phyloP scores from a whole-genome alignment of 2,113 vertebrate genomes.

The Scolopax mira region DNA sequence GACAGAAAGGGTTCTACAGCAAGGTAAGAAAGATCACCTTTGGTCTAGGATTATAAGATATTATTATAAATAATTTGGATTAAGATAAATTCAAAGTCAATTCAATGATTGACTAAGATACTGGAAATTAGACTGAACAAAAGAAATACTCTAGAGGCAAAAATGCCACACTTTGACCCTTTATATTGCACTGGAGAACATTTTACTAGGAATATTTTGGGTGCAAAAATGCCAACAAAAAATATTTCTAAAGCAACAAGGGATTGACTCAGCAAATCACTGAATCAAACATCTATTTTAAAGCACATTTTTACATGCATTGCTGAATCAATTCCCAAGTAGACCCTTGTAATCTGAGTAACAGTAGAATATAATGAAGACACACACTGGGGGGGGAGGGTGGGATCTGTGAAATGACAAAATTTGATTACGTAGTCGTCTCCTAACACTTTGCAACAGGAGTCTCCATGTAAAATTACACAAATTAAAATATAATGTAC shows the following conservation, averaged over 20 bases:
- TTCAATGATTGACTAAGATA: not conserved
- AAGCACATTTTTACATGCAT: not conserved
- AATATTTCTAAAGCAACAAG: not conserved
- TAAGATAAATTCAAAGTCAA: too few relatives aligned
- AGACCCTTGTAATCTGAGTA: not conserved
- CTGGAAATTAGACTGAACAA: not conserved
- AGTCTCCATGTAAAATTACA: not conserved
- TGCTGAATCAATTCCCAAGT: not conserved
- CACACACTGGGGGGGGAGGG: rapidly evolving
- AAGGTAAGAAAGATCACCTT: not conserved
- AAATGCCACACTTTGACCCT: not conserved
- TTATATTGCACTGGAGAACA: not conserved
- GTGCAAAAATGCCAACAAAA: not conserved
- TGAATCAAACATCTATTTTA: not conserved
- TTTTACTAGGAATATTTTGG: not conserved
- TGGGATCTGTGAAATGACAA: not conserved
- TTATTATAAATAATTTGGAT: not conserved
- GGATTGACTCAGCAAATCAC: not conserved
- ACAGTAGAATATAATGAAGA: not conserved
- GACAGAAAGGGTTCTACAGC: not conserved
- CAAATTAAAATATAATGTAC: not conserved
- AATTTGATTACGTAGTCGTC: not conserved
- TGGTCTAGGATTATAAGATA: not conserved
- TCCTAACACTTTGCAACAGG: not conserved
- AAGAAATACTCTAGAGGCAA: not conserved